Conservation (phyloP, 2,113 vertebrate genomes). For the Trichomycterus rosablanca region DNA sequence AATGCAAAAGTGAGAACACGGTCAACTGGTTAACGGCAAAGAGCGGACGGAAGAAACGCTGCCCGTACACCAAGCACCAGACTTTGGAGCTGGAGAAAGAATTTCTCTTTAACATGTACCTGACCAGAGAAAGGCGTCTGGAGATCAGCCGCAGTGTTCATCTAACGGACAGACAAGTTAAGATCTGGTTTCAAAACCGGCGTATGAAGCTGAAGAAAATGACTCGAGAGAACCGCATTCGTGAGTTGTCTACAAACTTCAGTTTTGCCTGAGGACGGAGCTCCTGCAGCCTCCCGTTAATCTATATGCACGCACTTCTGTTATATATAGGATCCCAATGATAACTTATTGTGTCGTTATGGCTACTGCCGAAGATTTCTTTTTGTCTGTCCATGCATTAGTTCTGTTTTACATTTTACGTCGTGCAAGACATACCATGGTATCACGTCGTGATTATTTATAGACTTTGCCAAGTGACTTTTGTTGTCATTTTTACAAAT, state of each 20-base stretch:
- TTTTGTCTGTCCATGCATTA: conserved; percentile 53
- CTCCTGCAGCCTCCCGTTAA: conserved; percentile 49
- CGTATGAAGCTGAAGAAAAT: conserved; percentile 99
- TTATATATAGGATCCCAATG: conserved; percentile 53
- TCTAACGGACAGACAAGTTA: conserved; percentile 99
- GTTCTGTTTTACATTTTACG: conserved; percentile 45
- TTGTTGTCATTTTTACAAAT: conserved; percentile 42
- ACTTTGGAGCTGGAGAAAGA: conserved; percentile 99
- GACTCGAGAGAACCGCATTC: conserved; percentile 96
- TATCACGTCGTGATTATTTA: conserved; percentile 65
- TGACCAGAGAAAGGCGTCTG: conserved; percentile 96
- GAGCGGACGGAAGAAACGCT: conserved; percentile 97
- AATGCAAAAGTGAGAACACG: conserved; percentile 80
- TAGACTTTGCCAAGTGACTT: conserved; percentile 60
- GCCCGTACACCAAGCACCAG: conserved; percentile 98
- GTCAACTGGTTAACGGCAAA: conserved; percentile 97
- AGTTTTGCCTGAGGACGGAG: conserved; percentile 90
- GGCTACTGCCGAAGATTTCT: conserved; percentile 45
- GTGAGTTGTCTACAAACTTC: conserved; percentile 95
- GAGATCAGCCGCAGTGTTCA: conserved; percentile 98
- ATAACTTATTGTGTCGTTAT: conserved; percentile 72
- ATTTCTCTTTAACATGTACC: conserved; percentile 99
- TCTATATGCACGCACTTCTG: conserved; percentile 49
- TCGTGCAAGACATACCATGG: no score
- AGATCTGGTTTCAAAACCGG: conserved; percentile 99